Percentiles rank a stretch among this genome's conserved stretches.
Evolutionary conservation across 2,888 invertebrate species (phyloP).

Genomic region (Leptothorax acervorum): DNA sequence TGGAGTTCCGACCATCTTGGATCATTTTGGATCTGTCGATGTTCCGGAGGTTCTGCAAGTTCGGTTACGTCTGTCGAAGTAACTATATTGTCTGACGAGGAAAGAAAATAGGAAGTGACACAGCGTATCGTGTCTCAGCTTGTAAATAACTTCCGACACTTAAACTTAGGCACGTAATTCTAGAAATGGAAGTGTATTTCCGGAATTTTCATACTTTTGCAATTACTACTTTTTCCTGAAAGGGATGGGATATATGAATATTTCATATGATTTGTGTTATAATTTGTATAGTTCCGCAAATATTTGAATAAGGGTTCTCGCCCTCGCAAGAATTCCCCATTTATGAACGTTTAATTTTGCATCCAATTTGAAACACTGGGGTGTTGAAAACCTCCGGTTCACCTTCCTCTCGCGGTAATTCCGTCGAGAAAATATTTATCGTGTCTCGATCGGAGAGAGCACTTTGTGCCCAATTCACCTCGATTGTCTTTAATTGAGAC

Average conservation of each 20-base stretch:
- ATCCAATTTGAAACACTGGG: background rate
- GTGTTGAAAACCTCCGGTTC: background rate
- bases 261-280: background rate
- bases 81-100: background rate
- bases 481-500: conserved; percentile 48
- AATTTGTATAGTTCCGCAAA: background rate
- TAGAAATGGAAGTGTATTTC: background rate
- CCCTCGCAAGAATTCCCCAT: background rate
- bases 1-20: background rate
- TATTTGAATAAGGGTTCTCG: background rate
- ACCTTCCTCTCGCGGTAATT: background rate
- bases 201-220: background rate
- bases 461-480: conserved; percentile 45
- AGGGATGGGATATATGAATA: background rate
- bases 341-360: conserved; percentile 26
- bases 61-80: background rate
- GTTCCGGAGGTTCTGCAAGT: background rate
- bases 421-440: conserved; percentile 45
- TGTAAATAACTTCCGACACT: conserved; percentile 19
- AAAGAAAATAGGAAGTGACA: conserved; percentile 7
- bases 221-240: background rate
- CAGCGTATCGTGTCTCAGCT: background rate
- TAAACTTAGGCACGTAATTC: background rate
- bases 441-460: conserved; percentile 8
- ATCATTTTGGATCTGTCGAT: conserved; percentile 22